Conservation (phyloP, 2,797 vertebrate species). For the Crenuchus spilurus region DNA sequence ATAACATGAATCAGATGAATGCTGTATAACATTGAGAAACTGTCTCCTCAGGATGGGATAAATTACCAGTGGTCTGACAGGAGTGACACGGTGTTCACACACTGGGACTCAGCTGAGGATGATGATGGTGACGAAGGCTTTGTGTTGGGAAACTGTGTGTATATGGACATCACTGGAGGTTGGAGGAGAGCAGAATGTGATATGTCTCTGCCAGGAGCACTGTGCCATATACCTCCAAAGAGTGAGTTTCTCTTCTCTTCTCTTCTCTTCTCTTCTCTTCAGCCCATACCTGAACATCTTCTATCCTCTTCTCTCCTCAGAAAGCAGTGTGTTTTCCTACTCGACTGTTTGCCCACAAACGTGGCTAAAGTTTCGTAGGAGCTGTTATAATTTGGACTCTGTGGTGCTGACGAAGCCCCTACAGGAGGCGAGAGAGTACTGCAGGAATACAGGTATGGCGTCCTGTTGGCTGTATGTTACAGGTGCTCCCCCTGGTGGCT, state of each 20-base stretch:
- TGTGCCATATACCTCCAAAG: slow-evolving; percentile 80
- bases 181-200: slow-evolving; percentile 87
- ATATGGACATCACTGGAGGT: slow-evolving; percentile 84
- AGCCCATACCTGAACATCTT: background rate
- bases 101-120: slow-evolving; percentile 81
- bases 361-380: slow-evolving; percentile 88
- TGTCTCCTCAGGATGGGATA: slow-evolving; percentile 78
- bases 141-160: slow-evolving; percentile 84
- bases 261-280: too few relatives aligned
- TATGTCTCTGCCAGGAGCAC: slow-evolving; percentile 80
- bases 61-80: slow-evolving; percentile 91
- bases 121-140: slow-evolving; percentile 73
- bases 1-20: too few relatives aligned
- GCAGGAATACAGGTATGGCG: slow-evolving; percentile 86
- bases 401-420: slow-evolving; percentile 80
- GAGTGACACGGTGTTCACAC: slow-evolving; percentile 83
- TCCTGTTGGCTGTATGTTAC: background rate
- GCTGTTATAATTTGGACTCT: slow-evolving; percentile 92
- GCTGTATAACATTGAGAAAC: too few relatives aligned
- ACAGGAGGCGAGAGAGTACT: slow-evolving; percentile 85
- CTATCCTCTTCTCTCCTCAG: slow-evolving; percentile 62
- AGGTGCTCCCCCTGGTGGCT: slow-evolving; percentile 8
- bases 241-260: slow-evolving; percentile 75
- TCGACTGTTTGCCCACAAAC: slow-evolving; percentile 82
- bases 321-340: slow-evolving; percentile 71